A percentile compares a stretch with the other conserved stretches of the same genome.
These are phyloP conservation scores for Periophthalmodon schlosseri DNA, from an alignment of 2,113 vertebrate species.

Conservation along the genomic window DNA sequence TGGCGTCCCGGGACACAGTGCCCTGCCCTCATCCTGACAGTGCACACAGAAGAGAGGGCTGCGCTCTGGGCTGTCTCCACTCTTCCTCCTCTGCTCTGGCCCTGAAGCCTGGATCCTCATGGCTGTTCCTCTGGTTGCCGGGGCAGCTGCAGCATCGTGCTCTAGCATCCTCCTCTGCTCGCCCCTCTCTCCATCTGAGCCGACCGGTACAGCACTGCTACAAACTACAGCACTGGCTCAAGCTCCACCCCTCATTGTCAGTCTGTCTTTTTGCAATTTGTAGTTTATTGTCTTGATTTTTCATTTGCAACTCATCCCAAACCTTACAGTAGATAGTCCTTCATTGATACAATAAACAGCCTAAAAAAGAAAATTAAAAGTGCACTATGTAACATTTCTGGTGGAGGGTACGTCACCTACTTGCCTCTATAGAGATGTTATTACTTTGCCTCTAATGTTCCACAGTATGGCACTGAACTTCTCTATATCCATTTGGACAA, in stretches of 20 bases:
- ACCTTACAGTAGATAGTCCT: neutral
- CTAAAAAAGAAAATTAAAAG: neutral
- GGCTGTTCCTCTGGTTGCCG: constrained; percentile 32
- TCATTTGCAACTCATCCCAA: neutral
- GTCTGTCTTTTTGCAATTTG: neutral
- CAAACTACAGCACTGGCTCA: neutral
- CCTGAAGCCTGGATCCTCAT: constrained; percentile 59
- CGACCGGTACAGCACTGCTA: neutral
- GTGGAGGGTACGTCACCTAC: too few relatives aligned
- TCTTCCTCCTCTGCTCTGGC: constrained; percentile 61
- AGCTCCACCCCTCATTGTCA: constrained; percentile 35
- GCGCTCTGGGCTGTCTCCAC: constrained; percentile 40
- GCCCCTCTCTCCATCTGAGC: constrained; percentile 18
- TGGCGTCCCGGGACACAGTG: constrained; percentile 59
- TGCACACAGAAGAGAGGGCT: constrained; percentile 56
- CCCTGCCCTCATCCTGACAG: constrained; percentile 48
- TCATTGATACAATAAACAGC: neutral
- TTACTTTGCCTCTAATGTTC: too few relatives aligned
- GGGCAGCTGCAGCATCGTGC: constrained; percentile 49
- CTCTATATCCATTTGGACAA: too few relatives aligned
- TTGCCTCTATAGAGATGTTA: too few relatives aligned
- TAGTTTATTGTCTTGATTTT: too few relatives aligned
- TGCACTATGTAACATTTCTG: too few relatives aligned
- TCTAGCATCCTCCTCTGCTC: constrained; percentile 48
- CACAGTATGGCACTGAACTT: too few relatives aligned